Percentiles rank a stretch among this genome's conserved stretches.
phyloP scores from a whole-genome alignment of 2,113 vertebrate genomes.

The Nesospiza acunhae region DNA sequence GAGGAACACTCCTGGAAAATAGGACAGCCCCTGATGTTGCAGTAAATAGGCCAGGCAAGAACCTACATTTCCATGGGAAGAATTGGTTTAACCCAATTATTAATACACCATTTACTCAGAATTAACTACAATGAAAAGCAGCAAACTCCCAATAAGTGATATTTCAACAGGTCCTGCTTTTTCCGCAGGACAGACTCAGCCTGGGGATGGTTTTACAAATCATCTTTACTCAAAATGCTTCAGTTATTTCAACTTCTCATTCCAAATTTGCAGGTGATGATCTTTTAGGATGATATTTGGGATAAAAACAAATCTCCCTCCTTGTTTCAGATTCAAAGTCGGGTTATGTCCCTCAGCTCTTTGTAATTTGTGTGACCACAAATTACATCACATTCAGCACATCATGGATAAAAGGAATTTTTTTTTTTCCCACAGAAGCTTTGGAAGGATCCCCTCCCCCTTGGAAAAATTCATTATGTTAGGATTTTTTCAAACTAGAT shows the following conservation, averaged over 20 bases:
- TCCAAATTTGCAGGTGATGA: neutral
- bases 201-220: neutral
- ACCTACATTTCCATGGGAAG: neutral
- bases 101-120: neutral
- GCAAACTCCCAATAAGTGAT: neutral
- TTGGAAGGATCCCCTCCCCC: neutral
- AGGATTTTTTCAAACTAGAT: neutral
- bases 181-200: neutral
- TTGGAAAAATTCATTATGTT: neutral
- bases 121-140: neutral
- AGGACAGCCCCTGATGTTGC: neutral
- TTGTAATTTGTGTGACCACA: neutral
- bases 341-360: neutral
- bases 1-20: neutral
- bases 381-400: neutral
- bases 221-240: neutral
- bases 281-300: neutral
- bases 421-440: neutral
- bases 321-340: neutral
- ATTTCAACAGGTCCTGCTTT: neutral
- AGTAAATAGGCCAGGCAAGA: neutral
- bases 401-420: too few species aligned
- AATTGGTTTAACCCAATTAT: conserved; percentile 18
- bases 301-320: neutral
- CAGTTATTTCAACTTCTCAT: neutral